Percentiles rank a stretch among this genome's conserved stretches.
Evolutionary conservation across 2,113 vertebrate genomes (phyloP).

Genomic region (Strigops habroptila): DNA sequence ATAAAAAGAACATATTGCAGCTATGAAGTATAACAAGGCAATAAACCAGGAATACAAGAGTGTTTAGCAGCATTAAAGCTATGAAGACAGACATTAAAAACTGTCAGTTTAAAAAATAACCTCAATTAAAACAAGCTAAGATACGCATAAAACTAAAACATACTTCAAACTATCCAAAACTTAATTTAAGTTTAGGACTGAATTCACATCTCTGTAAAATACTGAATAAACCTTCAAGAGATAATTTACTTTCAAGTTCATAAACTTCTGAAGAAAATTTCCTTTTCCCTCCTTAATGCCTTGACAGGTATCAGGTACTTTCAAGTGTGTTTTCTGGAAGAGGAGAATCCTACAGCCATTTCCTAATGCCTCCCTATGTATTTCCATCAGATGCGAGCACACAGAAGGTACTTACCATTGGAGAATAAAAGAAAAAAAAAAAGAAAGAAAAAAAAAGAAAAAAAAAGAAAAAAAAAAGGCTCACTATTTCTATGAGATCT

Average conservation of each 20-base stretch:
- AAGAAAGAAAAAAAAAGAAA: neutral
- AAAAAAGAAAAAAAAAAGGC: neutral
- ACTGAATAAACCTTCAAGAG: neutral
- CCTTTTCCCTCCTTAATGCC: neutral
- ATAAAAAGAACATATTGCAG: slow-evolving; percentile 13
- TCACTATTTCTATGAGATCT: neutral
- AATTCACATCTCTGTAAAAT: neutral
- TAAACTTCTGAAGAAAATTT: neutral
- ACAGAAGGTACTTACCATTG: neutral
- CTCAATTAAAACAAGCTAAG: slow-evolving; percentile 11
- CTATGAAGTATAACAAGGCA: neutral
- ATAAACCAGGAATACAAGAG: neutral
- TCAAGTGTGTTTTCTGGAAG: neutral
- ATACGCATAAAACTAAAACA: neutral
- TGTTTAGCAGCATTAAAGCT: slow-evolving; percentile 1
- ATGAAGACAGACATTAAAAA: slow-evolving; percentile 19
- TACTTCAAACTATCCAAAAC: neutral
- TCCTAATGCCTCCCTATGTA: neutral
- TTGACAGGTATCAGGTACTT: neutral
- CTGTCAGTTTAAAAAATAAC: slow-evolving; percentile 3
- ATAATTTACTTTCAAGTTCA: neutral
- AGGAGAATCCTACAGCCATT: neutral
- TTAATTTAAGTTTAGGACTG: slow-evolving; percentile 14
- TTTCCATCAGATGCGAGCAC: neutral
- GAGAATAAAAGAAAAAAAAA: neutral